Evolutionary conservation across 2,888 invertebrate genomes (phyloP).

Genomic region (Tinea trinotella): DNA sequence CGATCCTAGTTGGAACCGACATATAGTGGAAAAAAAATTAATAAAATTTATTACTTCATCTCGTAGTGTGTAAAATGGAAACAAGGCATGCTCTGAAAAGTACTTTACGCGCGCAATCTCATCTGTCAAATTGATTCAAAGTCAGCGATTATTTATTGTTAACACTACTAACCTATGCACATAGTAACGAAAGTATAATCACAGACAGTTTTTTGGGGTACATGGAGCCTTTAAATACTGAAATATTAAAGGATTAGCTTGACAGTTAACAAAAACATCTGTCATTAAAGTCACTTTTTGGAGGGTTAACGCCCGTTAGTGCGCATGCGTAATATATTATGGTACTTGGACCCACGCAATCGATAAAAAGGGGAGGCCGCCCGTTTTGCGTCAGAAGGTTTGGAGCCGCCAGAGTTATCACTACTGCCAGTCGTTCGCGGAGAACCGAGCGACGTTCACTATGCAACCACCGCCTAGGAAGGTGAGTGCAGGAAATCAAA

Average conservation of each 20-base stretch:
- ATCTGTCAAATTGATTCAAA: not conserved
- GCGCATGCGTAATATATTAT: not conserved
- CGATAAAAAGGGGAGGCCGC: constrained; percentile 12
- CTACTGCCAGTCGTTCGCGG: constrained; percentile 21
- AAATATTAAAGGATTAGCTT: not conserved
- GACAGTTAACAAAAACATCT: not conserved
- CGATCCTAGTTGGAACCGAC: no score
- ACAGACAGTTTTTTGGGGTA: not conserved
- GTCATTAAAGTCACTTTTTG: constrained; percentile 5
- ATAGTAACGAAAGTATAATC: not conserved
- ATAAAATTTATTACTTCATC: no score
- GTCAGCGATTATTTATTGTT: not conserved
- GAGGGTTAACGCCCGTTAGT: not conserved
- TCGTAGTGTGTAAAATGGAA: not conserved
- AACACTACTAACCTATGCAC: not conserved
- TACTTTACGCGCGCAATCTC: not conserved
- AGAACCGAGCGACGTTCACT: constrained; percentile 31
- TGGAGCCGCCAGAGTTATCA: constrained; percentile 21
- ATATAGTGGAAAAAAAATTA: no score
- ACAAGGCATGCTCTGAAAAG: not conserved
- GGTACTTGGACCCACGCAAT: not conserved
- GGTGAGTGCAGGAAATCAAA: constrained; percentile 66
- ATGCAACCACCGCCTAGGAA: constrained; percentile 92
- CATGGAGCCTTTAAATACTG: not conserved
- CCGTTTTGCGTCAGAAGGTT: constrained; percentile 13